Percentiles rank a stretch among this genome's conserved stretches.
Evolutionary conservation across 2,888 invertebrate genomes (phyloP).

Genomic region (Unio pictorum): DNA sequence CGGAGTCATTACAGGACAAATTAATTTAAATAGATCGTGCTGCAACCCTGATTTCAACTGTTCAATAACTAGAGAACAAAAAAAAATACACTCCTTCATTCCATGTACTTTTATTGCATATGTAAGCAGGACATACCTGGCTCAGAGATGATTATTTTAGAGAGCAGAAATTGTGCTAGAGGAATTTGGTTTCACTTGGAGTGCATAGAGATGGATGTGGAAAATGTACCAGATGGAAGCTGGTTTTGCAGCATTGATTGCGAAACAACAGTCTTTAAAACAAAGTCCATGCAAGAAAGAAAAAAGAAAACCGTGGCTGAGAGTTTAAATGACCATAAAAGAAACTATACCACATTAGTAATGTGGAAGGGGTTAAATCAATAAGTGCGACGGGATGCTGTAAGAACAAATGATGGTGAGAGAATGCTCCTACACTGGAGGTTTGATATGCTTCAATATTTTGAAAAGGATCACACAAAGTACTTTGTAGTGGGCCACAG

Average conservation of each 20-base stretch:
- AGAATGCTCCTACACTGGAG: constrained; percentile 29
- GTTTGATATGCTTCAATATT: constrained; percentile 29
- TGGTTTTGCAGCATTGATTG: constrained; percentile 17
- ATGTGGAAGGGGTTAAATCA: constrained; percentile 27
- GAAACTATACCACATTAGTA: constrained; percentile 1
- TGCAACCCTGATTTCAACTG: constrained; percentile 6
- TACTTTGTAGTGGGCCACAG: constrained; percentile 25
- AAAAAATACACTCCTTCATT: too few species aligned
- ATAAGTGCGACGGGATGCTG: constrained; percentile 21
- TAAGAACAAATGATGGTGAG: constrained; percentile 30
- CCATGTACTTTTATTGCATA: constrained; percentile 13
- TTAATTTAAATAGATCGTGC: constrained; percentile 3
- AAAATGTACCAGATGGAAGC: constrained; percentile 16
- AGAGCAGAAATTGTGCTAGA: constrained; percentile 14
- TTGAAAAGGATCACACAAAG: too few species aligned
- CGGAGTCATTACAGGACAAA: constrained; percentile 4
- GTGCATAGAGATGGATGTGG: constrained; percentile 13
- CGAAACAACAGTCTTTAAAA: neutral
- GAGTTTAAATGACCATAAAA: constrained; percentile 5
- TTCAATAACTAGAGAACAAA: too few species aligned
- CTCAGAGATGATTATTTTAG: constrained; percentile 11
- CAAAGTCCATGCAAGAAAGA: neutral
- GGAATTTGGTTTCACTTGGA: constrained; percentile 23
- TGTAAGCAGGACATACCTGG: constrained; percentile 13
- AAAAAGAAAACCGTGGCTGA: constrained; percentile 7